A percentile compares a stretch with the other conserved stretches of the same genome.
phyloP scores from a whole-genome alignment of 2,888 invertebrate species.

The Melipona bicolor region DNA sequence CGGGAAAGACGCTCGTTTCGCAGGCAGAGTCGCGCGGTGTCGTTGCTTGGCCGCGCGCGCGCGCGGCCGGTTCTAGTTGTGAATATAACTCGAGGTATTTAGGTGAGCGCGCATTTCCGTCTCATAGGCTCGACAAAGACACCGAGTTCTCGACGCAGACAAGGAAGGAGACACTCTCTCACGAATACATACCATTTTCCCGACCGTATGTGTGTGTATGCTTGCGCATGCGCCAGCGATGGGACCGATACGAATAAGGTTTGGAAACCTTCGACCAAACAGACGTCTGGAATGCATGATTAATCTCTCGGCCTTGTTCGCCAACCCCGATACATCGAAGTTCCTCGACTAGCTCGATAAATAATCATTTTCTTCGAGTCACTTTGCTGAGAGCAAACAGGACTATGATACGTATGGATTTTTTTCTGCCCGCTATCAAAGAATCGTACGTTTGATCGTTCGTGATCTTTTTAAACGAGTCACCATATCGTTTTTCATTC shows the following conservation, averaged over 20 bases:
- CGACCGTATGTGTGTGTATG: neutral
- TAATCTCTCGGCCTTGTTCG: slow-evolving; percentile 9
- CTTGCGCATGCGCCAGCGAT: slow-evolving; percentile 36
- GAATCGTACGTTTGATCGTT: too few relatives aligned
- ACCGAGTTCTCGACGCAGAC: slow-evolving; percentile 17
- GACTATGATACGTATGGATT: too few relatives aligned
- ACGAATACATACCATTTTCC: slow-evolving; percentile 40
- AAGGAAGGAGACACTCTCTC: slow-evolving; percentile 25
- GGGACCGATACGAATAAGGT: slow-evolving; percentile 27
- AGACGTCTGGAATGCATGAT: slow-evolving; percentile 8
- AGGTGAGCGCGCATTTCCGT: slow-evolving; percentile 75
- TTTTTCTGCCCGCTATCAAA: too few relatives aligned
- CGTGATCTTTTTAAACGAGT: too few relatives aligned
- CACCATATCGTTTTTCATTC: too few relatives aligned
- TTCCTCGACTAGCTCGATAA: too few relatives aligned
- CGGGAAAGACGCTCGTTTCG: neutral
- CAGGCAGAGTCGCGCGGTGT: neutral
- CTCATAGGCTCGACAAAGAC: slow-evolving; percentile 48
- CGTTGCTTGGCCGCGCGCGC: slow-evolving; percentile 28
- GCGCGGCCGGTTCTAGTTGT: slow-evolving; percentile 54
- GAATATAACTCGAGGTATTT: slow-evolving; percentile 75
- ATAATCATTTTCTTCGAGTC: neutral
- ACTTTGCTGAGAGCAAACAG: neutral
- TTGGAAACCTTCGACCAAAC: slow-evolving; percentile 16
- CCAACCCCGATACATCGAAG: neutral